phyloP scores from a whole-genome alignment of 2,888 invertebrate species.

The Aporophyla nigra region DNA sequence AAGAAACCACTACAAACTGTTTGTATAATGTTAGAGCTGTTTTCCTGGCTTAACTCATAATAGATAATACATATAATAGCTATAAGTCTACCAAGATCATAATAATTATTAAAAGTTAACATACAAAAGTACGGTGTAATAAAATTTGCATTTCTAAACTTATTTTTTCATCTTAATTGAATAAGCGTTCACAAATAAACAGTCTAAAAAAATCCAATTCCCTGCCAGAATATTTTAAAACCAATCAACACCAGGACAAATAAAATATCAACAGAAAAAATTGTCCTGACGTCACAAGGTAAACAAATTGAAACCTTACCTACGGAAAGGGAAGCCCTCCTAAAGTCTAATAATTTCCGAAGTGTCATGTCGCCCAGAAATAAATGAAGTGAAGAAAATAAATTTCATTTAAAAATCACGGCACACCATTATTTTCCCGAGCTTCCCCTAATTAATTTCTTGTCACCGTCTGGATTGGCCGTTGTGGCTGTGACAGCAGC shows the following conservation, averaged over 20 bases:
- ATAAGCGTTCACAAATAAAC: not conserved
- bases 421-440: constrained; percentile 89
- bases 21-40: not conserved
- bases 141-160: not conserved
- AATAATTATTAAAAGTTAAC: not conserved
- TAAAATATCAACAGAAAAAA: constrained; percentile 58
- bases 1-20: not conserved
- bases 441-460: constrained; percentile 91
- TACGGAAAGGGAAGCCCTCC: constrained; percentile 79
- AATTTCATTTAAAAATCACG: constrained; percentile 91
- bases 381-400: constrained; percentile 90
- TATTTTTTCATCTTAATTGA: not conserved
- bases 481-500: constrained; percentile 87
- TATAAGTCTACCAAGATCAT: not conserved
- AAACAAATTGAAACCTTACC: constrained; percentile 83
- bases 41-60: too few species aligned
- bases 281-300: constrained; percentile 70
- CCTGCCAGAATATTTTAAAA: constrained; percentile 44
- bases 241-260: constrained; percentile 62
- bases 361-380: constrained; percentile 89
- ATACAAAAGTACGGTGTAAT: not conserved
- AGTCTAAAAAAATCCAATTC: constrained; percentile 10
- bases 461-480: constrained; percentile 89
- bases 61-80: too few species aligned
- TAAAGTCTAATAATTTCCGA: constrained; percentile 89